These are phyloP conservation scores for Drosophila mimica DNA, from an alignment of 2,888 invertebrate species.

Conservation along the genomic window DNA sequence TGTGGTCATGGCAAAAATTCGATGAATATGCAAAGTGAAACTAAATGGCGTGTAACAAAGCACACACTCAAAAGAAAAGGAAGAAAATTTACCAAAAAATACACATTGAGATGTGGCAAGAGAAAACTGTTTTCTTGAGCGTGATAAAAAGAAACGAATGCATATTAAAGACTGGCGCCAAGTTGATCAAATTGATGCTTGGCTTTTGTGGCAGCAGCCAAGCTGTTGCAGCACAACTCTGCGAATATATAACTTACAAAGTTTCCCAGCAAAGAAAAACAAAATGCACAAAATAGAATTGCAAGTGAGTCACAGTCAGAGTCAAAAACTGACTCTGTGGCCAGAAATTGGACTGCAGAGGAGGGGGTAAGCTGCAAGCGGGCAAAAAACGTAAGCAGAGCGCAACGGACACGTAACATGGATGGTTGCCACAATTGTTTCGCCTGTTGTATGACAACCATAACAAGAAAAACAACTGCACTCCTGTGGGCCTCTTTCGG, in stretches of 20 bases:
- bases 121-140: conserved; percentile 12
- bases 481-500: conserved; percentile 64
- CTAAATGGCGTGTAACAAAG: conserved; percentile 75
- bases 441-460: conserved; percentile 44
- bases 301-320: conserved; percentile 45
- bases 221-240: conserved; percentile 39
- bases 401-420: conserved; percentile 68
- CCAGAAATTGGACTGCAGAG: neutral
- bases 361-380: neutral
- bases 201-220: conserved; percentile 68
- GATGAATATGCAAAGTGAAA: conserved; percentile 70
- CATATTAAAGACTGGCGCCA: conserved; percentile 76
- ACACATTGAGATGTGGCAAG: conserved; percentile 4
- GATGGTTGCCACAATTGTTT: conserved; percentile 55
- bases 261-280: conserved; percentile 33
- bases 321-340: conserved; percentile 14
- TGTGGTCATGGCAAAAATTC: conserved; percentile 47
- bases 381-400: conserved; percentile 56
- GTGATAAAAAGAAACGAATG: conserved; percentile 41
- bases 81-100: conserved; percentile 26
- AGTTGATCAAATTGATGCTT: conserved; percentile 77
- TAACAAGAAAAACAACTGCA: conserved; percentile 35
- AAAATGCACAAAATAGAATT: conserved; percentile 55
- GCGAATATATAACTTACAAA: conserved; percentile 58
- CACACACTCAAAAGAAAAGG: conserved; percentile 20